phyloP scores from a whole-genome alignment of 2,113 vertebrate genomes.

The Nothocercus julius region DNA sequence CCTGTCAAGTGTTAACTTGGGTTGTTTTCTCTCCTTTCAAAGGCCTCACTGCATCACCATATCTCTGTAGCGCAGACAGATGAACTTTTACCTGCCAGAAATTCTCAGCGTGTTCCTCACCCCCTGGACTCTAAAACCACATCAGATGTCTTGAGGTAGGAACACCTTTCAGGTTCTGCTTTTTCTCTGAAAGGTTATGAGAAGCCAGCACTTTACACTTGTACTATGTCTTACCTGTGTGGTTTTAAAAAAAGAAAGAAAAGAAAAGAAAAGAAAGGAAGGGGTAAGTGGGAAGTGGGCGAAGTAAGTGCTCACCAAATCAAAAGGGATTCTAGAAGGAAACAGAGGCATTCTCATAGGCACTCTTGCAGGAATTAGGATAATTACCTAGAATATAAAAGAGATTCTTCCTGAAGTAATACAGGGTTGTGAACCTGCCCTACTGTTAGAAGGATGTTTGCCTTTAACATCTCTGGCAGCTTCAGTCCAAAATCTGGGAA shows the following conservation, averaged over 20 bases:
- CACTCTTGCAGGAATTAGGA: neutral
- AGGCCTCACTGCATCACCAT: conserved; percentile 97
- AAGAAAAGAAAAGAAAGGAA: neutral
- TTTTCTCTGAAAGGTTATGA: neutral
- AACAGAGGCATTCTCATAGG: neutral
- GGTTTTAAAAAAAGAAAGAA: neutral
- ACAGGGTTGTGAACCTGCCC: neutral
- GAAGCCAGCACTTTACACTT: neutral
- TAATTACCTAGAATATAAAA: neutral
- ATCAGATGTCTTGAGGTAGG: conserved; percentile 99
- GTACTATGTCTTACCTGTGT: accelerated
- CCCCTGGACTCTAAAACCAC: conserved; percentile 98
- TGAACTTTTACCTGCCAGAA: conserved; percentile 90
- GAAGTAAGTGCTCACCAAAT: neutral
- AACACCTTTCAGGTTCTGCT: neutral
- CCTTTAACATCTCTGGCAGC: too few relatives aligned
- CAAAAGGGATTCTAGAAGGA: neutral
- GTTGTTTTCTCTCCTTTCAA: neutral
- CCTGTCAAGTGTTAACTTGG: neutral
- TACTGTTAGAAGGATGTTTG: neutral
- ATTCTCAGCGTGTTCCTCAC: conserved; percentile 89
- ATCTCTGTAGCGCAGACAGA: conserved; percentile 95
- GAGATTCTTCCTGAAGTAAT: neutral
- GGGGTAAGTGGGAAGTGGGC: too few relatives aligned
- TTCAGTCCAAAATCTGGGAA: too few relatives aligned